These are phyloP conservation scores for Actinia tenebrosa DNA, from an alignment of 64 coral and sea anemone genomes.

Conservation along the genomic window DNA sequence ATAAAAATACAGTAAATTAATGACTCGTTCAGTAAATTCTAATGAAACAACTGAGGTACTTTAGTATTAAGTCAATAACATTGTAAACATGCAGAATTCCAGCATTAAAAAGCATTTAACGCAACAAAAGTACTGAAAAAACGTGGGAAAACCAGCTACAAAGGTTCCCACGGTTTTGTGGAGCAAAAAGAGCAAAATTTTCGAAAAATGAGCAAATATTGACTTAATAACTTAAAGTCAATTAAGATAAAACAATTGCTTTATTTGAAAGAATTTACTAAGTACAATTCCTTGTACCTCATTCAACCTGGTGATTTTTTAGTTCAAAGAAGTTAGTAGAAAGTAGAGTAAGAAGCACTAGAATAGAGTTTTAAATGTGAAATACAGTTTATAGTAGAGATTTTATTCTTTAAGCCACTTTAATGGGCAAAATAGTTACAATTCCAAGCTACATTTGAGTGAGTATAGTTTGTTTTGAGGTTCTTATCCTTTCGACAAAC, in stretches of 20 bases:
- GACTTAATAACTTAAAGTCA: conserved; percentile 5
- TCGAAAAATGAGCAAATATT: conserved; percentile 21
- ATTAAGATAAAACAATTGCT: conserved; percentile 1
- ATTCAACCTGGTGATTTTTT: not conserved
- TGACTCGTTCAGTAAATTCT: not conserved
- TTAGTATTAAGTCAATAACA: not conserved
- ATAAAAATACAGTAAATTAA: not conserved
- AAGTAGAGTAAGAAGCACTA: not conserved
- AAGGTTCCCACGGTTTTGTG: not conserved
- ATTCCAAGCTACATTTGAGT: not conserved
- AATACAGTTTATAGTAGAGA: not conserved
- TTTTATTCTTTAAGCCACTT: not conserved
- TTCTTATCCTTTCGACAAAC: not conserved
- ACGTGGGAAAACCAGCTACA: not conserved
- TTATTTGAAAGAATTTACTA: conserved; percentile 3
- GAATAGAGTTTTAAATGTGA: not conserved
- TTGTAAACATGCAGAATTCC: not conserved
- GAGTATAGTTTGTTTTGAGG: not conserved
- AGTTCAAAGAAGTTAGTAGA: not conserved
- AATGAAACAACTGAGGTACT: not conserved
- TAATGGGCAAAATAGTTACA: not conserved
- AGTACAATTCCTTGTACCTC: not conserved
- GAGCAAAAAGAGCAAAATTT: not conserved
- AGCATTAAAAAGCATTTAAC: not conserved
- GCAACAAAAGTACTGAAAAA: not conserved